phyloP scores from a whole-genome alignment of 2,888 invertebrate genomes.

The Lamellibrachia columna region DNA sequence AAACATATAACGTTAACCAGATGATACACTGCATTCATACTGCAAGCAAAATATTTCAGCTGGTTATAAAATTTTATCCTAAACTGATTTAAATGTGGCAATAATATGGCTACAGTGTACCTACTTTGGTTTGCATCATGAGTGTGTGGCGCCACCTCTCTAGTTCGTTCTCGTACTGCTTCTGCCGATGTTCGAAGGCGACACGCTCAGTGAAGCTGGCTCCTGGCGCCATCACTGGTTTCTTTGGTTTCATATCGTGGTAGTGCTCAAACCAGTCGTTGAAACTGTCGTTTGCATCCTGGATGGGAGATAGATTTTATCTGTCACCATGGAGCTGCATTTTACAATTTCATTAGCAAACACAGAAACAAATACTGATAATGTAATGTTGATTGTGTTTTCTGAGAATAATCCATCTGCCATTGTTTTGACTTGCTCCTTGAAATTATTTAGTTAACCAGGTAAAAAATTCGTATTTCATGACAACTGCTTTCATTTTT shows the following conservation, averaged over 20 bases:
- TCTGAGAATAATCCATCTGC: no score
- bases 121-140: constrained; percentile 76
- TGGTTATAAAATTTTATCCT: background rate
- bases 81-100: background rate
- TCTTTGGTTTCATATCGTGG: constrained; percentile 79
- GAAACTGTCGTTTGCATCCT: constrained; percentile 86
- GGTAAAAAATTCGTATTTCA: no score
- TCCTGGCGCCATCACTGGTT: constrained; percentile 54
- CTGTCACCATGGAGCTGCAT: no score
- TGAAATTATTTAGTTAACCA: no score
- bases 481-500: no score
- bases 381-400: no score
- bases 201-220: constrained; percentile 85
- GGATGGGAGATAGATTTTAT: constrained; percentile 13
- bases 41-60: no score
- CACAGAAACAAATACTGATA: no score
- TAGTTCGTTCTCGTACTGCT: constrained; percentile 81
- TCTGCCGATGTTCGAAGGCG: constrained; percentile 84
- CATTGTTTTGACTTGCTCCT: no score
- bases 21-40: no score
- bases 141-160: constrained; percentile 73
- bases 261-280: constrained; percentile 88
- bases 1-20: no score
- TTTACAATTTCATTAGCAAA: no score
- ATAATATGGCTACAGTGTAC: background rate